Evolutionary conservation across 2,888 invertebrate genomes (phyloP).

Genomic region (Aphodius sticticus): DNA sequence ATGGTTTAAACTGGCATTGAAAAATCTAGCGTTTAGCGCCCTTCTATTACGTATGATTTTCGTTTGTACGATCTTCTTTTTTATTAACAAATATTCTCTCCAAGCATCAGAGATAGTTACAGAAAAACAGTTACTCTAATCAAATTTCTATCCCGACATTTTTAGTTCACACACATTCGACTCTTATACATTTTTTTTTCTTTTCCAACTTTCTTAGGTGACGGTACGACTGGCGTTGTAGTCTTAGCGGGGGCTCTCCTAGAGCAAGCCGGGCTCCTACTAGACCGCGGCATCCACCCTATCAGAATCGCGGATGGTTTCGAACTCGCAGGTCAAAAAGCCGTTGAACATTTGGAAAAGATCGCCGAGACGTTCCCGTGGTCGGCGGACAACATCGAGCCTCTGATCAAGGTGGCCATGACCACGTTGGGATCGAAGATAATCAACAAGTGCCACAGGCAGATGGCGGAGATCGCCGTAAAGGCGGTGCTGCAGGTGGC

Average conservation of each 20-base stretch:
- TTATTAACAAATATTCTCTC: no score
- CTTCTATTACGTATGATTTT: no score
- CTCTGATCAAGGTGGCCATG: conserved; percentile 94
- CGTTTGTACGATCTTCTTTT: no score
- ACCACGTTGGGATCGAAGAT: conserved; percentile 99
- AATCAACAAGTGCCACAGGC: conserved; percentile 94
- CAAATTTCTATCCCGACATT: not conserved
- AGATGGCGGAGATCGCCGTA: conserved; percentile 99
- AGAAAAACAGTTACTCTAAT: no score
- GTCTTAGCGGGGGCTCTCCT: conserved; percentile 85
- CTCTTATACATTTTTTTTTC: not conserved
- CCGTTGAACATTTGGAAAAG: conserved; percentile 83
- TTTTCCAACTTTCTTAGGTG: conserved; percentile 65
- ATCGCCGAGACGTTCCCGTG: conserved; percentile 92
- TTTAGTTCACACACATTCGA: not conserved
- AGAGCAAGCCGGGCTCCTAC: conserved; percentile 90
- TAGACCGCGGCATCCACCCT: conserved; percentile 98
- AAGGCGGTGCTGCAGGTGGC: conserved; percentile 96
- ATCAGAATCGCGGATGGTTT: conserved; percentile 99
- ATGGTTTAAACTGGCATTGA: no score
- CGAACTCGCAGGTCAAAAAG: conserved; percentile 93
- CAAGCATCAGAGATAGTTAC: no score
- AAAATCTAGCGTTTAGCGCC: no score
- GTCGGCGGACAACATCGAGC: conserved; percentile 82
- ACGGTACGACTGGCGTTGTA: conserved; percentile 99